Evolutionary conservation across 30 jellyfish, hydroid and myxozoan species (phyloP).

Genomic region (Mastigias papua): DNA sequence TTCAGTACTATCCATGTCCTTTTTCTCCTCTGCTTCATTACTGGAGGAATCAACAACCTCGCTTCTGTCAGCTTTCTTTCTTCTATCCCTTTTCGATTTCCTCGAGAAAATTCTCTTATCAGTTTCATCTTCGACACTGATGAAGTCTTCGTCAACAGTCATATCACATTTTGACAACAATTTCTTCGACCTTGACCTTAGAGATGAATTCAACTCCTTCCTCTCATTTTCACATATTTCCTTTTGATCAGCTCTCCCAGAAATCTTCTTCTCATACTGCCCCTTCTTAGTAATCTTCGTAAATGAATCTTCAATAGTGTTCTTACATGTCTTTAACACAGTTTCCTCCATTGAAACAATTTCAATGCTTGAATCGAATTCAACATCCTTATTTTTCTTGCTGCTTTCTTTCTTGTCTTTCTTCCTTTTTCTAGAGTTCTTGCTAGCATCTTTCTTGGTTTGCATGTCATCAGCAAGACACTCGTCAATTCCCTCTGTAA

Average conservation of each 20-base stretch:
- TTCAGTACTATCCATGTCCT: background rate
- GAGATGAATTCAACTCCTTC: background rate
- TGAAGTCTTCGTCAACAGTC: conserved; percentile 7
- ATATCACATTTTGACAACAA: background rate
- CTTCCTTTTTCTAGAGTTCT: background rate
- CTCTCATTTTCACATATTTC: background rate
- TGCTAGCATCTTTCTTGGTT: background rate
- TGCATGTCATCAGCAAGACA: background rate
- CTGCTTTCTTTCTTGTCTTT: background rate
- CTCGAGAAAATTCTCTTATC: background rate
- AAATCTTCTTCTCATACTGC: background rate
- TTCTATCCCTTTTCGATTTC: conserved; percentile 5
- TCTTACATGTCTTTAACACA: background rate
- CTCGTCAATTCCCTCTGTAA: background rate
- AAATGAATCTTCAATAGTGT: conserved; percentile 26
- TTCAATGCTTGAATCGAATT: conserved; percentile 7
- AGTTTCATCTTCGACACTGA: background rate
- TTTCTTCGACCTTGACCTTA: conserved; percentile 6
- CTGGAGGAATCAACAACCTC: background rate
- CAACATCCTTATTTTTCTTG: background rate
- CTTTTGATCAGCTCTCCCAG: background rate
- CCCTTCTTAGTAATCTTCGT: background rate
- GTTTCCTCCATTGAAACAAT: background rate
- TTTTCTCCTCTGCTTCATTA: background rate
- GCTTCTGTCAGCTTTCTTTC: conserved; percentile 9